Evolutionary conservation across 1,140 invertebrate species (phyloP), one percentile per base, ranked within the genome.

Genomic region (Drosophila grimshawi): DNA sequence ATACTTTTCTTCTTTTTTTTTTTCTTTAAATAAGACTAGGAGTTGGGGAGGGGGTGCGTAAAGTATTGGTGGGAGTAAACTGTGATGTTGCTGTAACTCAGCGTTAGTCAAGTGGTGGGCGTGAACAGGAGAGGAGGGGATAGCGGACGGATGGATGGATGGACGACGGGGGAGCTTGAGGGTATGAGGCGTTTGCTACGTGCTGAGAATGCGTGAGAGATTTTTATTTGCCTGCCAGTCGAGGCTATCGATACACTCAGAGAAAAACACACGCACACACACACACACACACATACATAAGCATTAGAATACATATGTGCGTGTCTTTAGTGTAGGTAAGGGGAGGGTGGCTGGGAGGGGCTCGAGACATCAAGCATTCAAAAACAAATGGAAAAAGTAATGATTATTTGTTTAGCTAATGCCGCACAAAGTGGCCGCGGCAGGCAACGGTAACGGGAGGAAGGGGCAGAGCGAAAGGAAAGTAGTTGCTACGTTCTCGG

Each of bases 401-500:
- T 88, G 85, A 88, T 88, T 88, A 88, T 88, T 89, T 89, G 85
- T 77, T 89, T 89, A 88, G 85, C 85, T 88, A 88, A 88, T 88
- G 80, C 85, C 86, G 81, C 85, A 80, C 85, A 88, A 88, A 88
- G 85, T 88, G 85, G 85, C 82, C 85, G 65, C 64, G 70, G 30
- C 11, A 37, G 6, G 5, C 43, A 19, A 19, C 19, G 19, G 19
- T 19, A 19, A 19, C 19, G 19, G 19, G 19, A 19, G 19, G 19
- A 19, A 19, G 19, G 19, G 19, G 19, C 19, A 19, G 3, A 10
- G 43, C 4, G n/a, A 55, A 27, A n/a, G 19, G 4, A 33, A 35
- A 39, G 32, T 3, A 7, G 11, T 62, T 19, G 57, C 57, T 62
- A 57, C 66, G 61, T 45, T 41, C 19, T 4, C 10, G n/a, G 19